These are phyloP conservation scores for Ammodytes dubius DNA, from an alignment of 2,113 vertebrate genomes.

Conservation along the genomic window DNA sequence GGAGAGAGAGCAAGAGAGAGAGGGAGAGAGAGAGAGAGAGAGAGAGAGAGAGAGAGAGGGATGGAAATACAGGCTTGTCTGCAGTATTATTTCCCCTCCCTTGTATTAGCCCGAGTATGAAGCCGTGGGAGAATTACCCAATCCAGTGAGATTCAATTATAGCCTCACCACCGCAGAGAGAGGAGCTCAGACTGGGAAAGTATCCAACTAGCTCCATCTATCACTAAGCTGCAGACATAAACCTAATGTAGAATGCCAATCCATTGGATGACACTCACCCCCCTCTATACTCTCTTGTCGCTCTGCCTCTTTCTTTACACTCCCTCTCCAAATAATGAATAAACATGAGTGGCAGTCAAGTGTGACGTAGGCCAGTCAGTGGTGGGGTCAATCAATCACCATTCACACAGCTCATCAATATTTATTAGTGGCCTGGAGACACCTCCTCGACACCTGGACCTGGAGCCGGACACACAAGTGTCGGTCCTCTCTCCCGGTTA, in stretches of 20 bases:
- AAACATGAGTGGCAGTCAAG: constrained; percentile 81
- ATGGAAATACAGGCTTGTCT: constrained; percentile 70
- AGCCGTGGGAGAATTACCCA: constrained; percentile 76
- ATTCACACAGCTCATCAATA: constrained; percentile 81
- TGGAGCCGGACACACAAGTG: constrained; percentile 69
- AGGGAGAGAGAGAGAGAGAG: constrained; percentile 37
- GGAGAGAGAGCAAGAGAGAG: constrained; percentile 43
- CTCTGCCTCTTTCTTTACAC: constrained; percentile 47
- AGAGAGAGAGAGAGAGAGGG: constrained; percentile 50
- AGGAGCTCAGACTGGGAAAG: constrained; percentile 75
- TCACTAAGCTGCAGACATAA: constrained; percentile 78
- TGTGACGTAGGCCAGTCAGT: constrained; percentile 80
- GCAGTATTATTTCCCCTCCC: constrained; percentile 66
- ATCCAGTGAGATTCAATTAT: constrained; percentile 82
- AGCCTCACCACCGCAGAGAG: constrained; percentile 71
- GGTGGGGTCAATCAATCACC: constrained; percentile 85
- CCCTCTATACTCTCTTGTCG: constrained; percentile 15
- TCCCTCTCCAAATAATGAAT: constrained; percentile 82
- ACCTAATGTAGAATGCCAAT: constrained; percentile 78
- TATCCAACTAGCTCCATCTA: constrained; percentile 78
- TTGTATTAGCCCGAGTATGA: constrained; percentile 73
- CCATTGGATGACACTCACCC: constrained; percentile 60
- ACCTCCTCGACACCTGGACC: constrained; percentile 77
- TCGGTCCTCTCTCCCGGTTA: constrained; percentile 67
- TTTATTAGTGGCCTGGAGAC: constrained; percentile 81